A percentile compares a stretch with the other conserved stretches of the same genome.
phyloP scores from a whole-genome alignment of 2,797 vertebrate genomes.

The Pipistrellus pygmaeus region DNA sequence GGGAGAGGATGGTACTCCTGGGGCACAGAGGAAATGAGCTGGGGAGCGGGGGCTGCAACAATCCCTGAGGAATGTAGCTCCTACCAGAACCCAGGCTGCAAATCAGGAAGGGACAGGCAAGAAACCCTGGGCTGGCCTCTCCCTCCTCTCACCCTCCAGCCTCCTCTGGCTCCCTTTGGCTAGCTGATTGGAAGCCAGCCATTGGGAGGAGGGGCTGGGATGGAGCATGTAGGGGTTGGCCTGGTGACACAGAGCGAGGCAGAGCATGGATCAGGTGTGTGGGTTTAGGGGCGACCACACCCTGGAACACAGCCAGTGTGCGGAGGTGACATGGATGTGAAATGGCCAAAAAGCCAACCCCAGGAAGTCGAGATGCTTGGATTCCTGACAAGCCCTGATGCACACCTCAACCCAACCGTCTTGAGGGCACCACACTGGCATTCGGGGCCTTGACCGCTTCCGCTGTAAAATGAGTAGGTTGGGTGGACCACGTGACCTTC shows the following conservation, averaged over 20 bases:
- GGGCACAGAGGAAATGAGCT: too few species aligned
- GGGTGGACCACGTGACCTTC: background rate
- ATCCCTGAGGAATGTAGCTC: too few species aligned
- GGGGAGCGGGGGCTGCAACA: too few species aligned
- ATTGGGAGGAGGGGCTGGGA: background rate
- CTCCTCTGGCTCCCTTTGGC: background rate
- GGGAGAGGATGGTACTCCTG: too few species aligned
- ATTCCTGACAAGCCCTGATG: background rate
- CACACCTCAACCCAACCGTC: accelerated
- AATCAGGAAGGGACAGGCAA: too few species aligned
- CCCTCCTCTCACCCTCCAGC: too few species aligned
- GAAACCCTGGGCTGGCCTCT: background rate
- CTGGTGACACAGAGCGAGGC: background rate
- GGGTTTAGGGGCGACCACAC: background rate
- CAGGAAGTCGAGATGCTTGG: background rate
- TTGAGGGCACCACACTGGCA: background rate
- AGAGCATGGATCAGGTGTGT: background rate
- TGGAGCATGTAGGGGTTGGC: background rate
- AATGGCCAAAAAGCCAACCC: background rate
- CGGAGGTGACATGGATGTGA: background rate
- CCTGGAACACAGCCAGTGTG: background rate
- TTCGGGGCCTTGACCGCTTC: background rate
- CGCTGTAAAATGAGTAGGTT: background rate
- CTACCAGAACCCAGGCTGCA: too few species aligned
- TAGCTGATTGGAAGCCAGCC: background rate